Evolutionary conservation across 2,113 vertebrate species (phyloP).

Genomic region (Dasyornis broadbenti): DNA sequence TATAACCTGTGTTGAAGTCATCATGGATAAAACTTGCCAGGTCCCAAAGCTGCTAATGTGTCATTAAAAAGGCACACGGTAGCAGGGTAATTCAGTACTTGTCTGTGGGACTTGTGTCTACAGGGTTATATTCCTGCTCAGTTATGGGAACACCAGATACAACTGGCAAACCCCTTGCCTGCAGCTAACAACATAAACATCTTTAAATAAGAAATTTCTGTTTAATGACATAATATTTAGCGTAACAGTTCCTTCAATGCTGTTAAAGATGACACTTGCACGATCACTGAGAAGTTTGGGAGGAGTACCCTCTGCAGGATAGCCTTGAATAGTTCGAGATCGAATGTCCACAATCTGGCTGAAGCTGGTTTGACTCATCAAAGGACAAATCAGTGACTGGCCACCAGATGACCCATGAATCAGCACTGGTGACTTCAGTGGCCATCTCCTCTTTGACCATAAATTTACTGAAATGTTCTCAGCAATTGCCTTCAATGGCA

Average conservation of each 20-base stretch:
- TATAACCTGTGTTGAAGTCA: neutral
- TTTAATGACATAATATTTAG: neutral
- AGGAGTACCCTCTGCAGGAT: neutral
- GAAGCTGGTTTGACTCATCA: neutral
- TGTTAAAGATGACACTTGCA: neutral
- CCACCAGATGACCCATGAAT: neutral
- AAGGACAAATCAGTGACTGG: neutral
- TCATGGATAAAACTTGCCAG: neutral
- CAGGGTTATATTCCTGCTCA: neutral
- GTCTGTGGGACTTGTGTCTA: neutral
- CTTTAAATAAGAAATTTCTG: conserved; percentile 1
- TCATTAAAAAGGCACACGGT: neutral
- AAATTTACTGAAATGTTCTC: neutral
- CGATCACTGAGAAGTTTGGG: neutral
- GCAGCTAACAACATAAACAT: neutral
- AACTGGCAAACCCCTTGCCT: neutral
- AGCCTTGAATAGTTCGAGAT: neutral
- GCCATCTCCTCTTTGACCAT: neutral
- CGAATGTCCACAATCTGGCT: neutral
- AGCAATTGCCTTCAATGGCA: neutral
- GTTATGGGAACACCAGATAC: neutral
- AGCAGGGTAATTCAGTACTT: neutral
- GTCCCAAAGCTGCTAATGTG: neutral
- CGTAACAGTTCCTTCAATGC: neutral
- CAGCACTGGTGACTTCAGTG: neutral